phyloP scores from a whole-genome alignment of 2,888 invertebrate species.

The Lottia scabra region DNA sequence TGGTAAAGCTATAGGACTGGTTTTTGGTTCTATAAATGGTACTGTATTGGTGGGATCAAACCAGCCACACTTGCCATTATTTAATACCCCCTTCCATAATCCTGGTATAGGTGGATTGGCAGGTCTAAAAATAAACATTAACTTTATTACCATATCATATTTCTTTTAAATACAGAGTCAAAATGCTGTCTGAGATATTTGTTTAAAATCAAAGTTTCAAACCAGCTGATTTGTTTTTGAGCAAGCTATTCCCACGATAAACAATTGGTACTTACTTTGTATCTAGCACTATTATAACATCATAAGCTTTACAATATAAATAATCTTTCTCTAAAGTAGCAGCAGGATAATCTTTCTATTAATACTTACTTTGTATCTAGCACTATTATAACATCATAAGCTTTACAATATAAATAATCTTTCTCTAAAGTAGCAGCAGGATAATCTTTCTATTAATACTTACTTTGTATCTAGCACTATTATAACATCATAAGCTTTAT shows the following conservation, averaged over 20 bases:
- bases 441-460: constrained; percentile 39
- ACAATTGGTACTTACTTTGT: constrained; percentile 74
- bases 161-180: no score
- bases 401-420: no score
- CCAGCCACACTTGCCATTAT: constrained; percentile 90
- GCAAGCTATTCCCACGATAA: no score
- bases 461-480: constrained; percentile 89
- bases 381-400: no score
- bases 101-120: constrained; percentile 58
- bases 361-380: no score
- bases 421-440: no score
- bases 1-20: constrained; percentile 48
- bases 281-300: constrained; percentile 92
- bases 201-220: no score
- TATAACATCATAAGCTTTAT: constrained; percentile 89
- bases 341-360: no score
- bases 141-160: no score
- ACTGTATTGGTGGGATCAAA: constrained; percentile 92
- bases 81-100: constrained; percentile 91
- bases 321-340: constrained; percentile 73
- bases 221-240: no score
- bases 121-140: constrained; percentile 59
- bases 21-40: constrained; percentile 71
- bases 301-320: constrained; percentile 86
- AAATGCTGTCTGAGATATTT: no score